phyloP scores from a whole-genome alignment of 2,797 vertebrate species.

The Sebastes glaucus region DNA sequence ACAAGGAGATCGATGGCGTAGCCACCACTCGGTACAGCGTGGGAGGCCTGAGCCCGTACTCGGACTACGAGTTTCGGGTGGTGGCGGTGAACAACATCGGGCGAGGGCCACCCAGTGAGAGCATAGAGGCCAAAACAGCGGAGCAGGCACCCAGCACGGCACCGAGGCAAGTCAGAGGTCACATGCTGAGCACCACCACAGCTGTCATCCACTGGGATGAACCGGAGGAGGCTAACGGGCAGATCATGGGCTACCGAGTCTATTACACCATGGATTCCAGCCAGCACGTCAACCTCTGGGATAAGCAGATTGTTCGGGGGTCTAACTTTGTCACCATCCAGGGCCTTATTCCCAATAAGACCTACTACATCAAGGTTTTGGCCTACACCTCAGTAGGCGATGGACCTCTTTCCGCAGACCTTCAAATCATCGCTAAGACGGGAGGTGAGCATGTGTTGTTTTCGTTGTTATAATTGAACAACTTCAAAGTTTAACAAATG shows the following conservation, averaged over 20 bases:
- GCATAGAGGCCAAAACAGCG: slow-evolving; percentile 93
- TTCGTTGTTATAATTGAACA: background rate
- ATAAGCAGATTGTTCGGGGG: slow-evolving; percentile 96
- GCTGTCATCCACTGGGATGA: slow-evolving; percentile 99
- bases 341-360: slow-evolving; percentile 94
- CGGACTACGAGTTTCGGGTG: slow-evolving; percentile 96
- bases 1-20: slow-evolving; percentile 98
- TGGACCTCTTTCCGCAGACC: slow-evolving; percentile 94
- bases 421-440: slow-evolving; percentile 98
- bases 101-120: slow-evolving; percentile 92
- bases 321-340: slow-evolving; percentile 95
- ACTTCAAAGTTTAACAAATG: background rate
- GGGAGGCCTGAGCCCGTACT: slow-evolving; percentile 97
- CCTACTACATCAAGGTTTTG: slow-evolving; percentile 96
- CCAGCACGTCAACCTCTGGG: slow-evolving; percentile 94
- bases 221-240: slow-evolving; percentile 96
- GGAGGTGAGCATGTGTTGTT: slow-evolving; percentile 86
- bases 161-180: slow-evolving; percentile 93
- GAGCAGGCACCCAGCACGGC: slow-evolving; percentile 98
- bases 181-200: slow-evolving; percentile 97
- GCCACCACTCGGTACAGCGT: slow-evolving; percentile 98
- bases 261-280: slow-evolving; percentile 95
- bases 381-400: slow-evolving; percentile 98
- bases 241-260: slow-evolving; percentile 97
- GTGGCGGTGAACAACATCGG: slow-evolving; percentile 98